Conservation (phyloP, 2,113 vertebrate genomes). For the Pholis gunnellus region DNA sequence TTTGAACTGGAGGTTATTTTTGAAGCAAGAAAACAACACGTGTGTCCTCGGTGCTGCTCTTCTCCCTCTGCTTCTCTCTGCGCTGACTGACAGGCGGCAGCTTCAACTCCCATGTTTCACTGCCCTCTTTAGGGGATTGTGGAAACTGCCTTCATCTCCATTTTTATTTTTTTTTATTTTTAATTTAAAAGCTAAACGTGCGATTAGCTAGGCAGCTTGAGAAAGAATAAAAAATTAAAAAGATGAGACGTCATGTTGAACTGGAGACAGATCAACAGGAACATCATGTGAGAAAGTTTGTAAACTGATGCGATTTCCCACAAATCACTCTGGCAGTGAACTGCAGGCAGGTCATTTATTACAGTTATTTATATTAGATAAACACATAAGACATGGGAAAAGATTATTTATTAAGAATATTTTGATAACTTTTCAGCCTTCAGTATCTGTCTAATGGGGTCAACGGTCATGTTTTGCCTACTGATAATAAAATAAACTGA, state of each 20-base stretch:
- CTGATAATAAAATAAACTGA: not conserved
- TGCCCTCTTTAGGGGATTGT: slow-evolving; percentile 89
- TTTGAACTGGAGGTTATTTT: slow-evolving; percentile 5
- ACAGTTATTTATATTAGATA: not conserved
- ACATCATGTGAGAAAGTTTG: not conserved
- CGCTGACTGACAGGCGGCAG: slow-evolving; percentile 51
- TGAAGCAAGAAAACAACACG: slow-evolving; percentile 10
- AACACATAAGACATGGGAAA: not conserved
- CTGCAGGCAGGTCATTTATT: not conserved
- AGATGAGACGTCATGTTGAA: not conserved
- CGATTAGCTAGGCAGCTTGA: not conserved
- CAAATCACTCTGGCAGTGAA: slow-evolving; percentile 8
- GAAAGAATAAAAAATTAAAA: not conserved
- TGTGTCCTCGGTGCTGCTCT: not conserved
- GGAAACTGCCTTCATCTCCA: slow-evolving; percentile 60
- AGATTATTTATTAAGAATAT: not conserved
- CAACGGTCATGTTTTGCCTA: not conserved
- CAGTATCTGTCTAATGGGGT: not conserved
- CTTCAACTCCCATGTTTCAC: slow-evolving; percentile 78
- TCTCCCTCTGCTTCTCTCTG: not conserved
- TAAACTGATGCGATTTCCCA: slow-evolving; percentile 16
- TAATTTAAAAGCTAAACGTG: not conserved
- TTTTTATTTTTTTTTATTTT: not conserved
- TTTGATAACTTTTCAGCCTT: not conserved
- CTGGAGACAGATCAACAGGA: not conserved